Percentiles rank a stretch among this genome's conserved stretches.
Evolutionary conservation across 37 sponge, comb jelly and placozoan species (phyloP).

Genomic region (Halichondria panicea): DNA sequence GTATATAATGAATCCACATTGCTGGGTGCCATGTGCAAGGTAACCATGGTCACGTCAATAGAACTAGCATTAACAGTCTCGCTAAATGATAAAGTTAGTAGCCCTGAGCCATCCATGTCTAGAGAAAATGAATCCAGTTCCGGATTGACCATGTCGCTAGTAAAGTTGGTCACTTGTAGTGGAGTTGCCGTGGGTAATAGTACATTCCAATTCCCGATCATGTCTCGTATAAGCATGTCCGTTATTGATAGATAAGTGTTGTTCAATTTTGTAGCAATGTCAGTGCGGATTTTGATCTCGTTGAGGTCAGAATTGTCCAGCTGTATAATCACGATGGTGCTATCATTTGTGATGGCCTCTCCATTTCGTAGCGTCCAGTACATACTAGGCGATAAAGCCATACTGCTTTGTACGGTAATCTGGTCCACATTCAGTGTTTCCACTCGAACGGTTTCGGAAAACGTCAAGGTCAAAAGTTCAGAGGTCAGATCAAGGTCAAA

Average conservation of each 20-base stretch:
- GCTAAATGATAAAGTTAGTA: conserved; percentile 74
- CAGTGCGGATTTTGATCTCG: conserved; percentile 63
- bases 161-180: conserved; percentile 19
- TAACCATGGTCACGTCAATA: conserved; percentile 65
- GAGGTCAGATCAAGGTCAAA: conserved; percentile 73
- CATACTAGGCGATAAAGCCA: background rate
- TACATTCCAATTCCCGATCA: conserved; percentile 61
- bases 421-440: conserved; percentile 32
- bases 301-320: conserved; percentile 74
- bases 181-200: conserved; percentile 1
- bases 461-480: conserved; percentile 64
- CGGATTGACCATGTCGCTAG: conserved; percentile 35
- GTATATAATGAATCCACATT: conserved; percentile 14
- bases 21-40: conserved; percentile 36
- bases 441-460: conserved; percentile 80
- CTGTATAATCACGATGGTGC: conserved; percentile 55
- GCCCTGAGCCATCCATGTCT: conserved; percentile 71
- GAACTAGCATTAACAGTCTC: conserved; percentile 79
- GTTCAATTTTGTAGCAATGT: conserved; percentile 53
- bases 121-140: conserved; percentile 56
- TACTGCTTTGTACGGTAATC: conserved; percentile 46
- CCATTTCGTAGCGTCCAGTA: conserved; percentile 23
- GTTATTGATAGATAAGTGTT: conserved; percentile 62
- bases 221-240: conserved; percentile 52
- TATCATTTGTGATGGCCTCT: conserved; percentile 38